A percentile compares a stretch with the other conserved stretches of the same genome.
These are phyloP conservation scores for Pituophis catenifer DNA, from an alignment of 2,113 vertebrate genomes.

Conservation along the genomic window DNA sequence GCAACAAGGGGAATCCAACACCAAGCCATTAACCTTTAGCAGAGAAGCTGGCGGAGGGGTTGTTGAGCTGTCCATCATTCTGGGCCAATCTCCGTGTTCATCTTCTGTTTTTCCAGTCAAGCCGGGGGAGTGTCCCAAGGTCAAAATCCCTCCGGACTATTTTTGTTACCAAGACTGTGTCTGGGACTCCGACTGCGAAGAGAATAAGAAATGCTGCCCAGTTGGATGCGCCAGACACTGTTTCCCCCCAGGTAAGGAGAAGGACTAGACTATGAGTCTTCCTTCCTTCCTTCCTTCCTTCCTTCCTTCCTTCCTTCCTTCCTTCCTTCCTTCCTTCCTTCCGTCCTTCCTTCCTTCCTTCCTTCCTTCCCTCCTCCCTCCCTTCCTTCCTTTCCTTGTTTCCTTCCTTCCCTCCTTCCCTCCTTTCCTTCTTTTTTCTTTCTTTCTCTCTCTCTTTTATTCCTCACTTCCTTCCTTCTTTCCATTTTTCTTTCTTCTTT, in stretches of 20 bases:
- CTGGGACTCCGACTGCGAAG: not conserved
- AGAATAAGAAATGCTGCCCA: not conserved
- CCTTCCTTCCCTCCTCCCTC: too few species aligned
- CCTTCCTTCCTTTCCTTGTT: fast-evolving
- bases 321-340: fast-evolving
- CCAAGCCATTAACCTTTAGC: not conserved
- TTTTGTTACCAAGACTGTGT: fast-evolving
- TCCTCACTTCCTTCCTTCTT: too few species aligned
- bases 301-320: too few species aligned
- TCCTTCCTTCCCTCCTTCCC: fast-evolving
- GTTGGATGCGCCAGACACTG: not conserved
- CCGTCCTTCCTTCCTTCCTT: fast-evolving
- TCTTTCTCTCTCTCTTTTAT: too few species aligned
- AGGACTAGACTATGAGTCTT: not conserved
- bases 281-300: too few species aligned
- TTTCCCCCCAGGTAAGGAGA: not conserved
- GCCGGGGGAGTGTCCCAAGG: not conserved
- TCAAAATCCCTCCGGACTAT: not conserved
- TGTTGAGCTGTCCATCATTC: not conserved
- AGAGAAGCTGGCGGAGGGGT: not conserved
- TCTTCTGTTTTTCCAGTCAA: not conserved
- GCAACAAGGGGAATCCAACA: not conserved
- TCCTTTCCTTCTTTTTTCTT: too few species aligned
- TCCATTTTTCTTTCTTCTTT: too few species aligned
- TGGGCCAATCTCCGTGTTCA: not conserved